These are phyloP conservation scores for Meandrusa payeni DNA, from an alignment of 2,888 invertebrate genomes.

Conservation along the genomic window DNA sequence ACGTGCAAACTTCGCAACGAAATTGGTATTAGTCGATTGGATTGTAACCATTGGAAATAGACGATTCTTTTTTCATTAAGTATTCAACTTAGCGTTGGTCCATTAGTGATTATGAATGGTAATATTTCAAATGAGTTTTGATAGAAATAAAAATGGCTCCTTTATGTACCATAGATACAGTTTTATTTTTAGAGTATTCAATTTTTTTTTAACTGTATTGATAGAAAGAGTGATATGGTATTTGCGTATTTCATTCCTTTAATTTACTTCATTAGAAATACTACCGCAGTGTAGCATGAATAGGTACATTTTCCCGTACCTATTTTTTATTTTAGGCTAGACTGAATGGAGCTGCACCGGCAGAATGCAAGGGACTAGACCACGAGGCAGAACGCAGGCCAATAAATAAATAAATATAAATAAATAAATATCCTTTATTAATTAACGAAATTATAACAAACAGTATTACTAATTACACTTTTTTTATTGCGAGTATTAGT, in stretches of 20 bases:
- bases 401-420: too few species aligned
- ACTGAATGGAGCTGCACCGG: too few species aligned
- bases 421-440: too few species aligned
- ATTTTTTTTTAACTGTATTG: constrained; percentile 15
- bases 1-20: constrained; percentile 21
- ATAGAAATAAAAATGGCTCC: constrained; percentile 10
- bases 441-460: too few species aligned
- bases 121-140: constrained; percentile 17
- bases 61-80: constrained; percentile 1
- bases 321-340: too few species aligned
- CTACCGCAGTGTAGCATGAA: constrained; percentile 3
- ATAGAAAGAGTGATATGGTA: constrained; percentile 4
- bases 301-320: too few species aligned
- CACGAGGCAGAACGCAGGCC: too few species aligned
- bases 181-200: constrained; percentile 10
- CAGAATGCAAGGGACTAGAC: too few species aligned
- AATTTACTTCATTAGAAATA: constrained; percentile 9
- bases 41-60: constrained; percentile 9
- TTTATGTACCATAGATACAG: constrained; percentile 3
- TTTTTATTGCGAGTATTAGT: too few species aligned
- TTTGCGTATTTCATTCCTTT: not conserved
- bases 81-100: constrained; percentile 10
- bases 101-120: constrained; percentile 21
- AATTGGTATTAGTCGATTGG: constrained; percentile 17
- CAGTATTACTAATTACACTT: too few species aligned